Conservation (phyloP, 2,113 vertebrate genomes). For the Thamnophis sirtalis region DNA sequence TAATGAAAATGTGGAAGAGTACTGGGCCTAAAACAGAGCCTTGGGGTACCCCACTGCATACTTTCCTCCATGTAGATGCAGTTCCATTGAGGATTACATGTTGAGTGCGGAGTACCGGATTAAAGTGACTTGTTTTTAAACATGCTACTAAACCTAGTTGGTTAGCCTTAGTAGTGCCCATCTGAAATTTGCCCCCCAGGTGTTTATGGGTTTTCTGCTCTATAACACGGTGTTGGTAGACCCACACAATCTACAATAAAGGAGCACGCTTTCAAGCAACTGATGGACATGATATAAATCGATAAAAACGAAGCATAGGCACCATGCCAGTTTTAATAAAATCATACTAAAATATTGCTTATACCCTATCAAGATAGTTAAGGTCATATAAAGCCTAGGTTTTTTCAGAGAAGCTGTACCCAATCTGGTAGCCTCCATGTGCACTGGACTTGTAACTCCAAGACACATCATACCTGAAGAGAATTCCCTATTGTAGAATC, state of each 20-base stretch:
- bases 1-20: too few relatives aligned
- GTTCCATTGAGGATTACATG: too few relatives aligned
- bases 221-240: background rate
- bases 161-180: background rate
- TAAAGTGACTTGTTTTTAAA: background rate
- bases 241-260: background rate
- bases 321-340: background rate
- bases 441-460: background rate
- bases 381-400: background rate
- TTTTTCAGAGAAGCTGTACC: background rate
- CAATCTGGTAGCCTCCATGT: background rate
- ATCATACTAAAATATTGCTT: background rate
- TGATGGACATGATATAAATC: background rate
- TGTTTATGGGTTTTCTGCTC: background rate
- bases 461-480: background rate
- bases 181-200: background rate
- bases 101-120: background rate
- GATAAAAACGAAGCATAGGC: background rate
- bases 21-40: too few relatives aligned
- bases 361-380: background rate
- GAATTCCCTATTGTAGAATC: background rate
- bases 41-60: too few relatives aligned
- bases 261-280: background rate
- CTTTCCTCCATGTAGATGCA: too few relatives aligned
- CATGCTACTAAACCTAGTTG: background rate